These are phyloP conservation scores for Trilocha varians DNA, from an alignment of 2,888 invertebrate species.

Conservation along the genomic window DNA sequence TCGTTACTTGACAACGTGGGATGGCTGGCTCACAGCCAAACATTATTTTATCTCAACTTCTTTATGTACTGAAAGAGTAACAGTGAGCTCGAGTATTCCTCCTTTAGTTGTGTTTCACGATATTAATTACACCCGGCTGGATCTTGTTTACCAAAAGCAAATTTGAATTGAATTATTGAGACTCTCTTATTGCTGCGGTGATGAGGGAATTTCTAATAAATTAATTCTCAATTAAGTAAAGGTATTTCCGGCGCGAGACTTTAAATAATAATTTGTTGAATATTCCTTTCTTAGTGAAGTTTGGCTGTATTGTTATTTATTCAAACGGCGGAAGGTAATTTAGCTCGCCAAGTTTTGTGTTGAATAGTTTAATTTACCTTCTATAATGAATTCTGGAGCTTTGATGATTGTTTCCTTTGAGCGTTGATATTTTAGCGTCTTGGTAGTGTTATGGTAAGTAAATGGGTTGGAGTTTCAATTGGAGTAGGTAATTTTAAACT, in stretches of 20 bases:
- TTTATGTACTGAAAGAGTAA: conserved; percentile 12
- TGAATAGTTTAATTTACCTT: neutral
- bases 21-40: conserved; percentile 45
- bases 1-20: conserved; percentile 39
- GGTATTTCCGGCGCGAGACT: neutral
- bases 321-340: neutral
- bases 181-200: neutral
- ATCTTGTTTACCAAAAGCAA: neutral
- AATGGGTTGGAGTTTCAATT: no score
- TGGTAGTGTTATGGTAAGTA: no score
- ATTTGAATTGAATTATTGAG: neutral
- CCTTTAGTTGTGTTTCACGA: neutral
- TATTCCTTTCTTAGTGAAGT: neutral
- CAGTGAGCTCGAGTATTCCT: conserved; percentile 7
- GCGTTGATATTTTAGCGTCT: no score
- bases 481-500: no score
- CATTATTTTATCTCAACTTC: conserved; percentile 25
- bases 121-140: neutral
- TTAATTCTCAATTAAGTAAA: neutral
- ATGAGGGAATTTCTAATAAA: neutral
- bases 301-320: neutral
- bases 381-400: neutral
- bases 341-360: neutral
- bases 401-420: no score
- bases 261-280: conserved; percentile 2